A percentile compares a stretch with the other conserved stretches of the same genome.
phyloP scores from a whole-genome alignment of 2,888 invertebrate species.

The Pyrgus malvae region DNA sequence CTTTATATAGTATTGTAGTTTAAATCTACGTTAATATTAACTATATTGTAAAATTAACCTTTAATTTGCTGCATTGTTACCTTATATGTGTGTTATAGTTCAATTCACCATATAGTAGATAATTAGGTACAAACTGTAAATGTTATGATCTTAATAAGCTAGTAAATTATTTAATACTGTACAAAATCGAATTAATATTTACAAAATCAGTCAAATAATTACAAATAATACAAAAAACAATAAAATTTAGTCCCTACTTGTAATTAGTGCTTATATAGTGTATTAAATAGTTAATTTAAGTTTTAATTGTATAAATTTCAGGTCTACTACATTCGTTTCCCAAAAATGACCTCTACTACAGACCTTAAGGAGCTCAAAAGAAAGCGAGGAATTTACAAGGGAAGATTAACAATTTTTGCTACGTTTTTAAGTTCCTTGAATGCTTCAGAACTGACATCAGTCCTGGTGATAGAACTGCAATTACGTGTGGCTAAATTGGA shows the following conservation, averaged over 20 bases:
- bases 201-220: neutral
- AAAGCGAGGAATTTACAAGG: neutral
- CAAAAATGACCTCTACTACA: neutral
- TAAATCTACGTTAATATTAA: neutral
- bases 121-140: neutral
- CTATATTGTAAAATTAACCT: neutral
- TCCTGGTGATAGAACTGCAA: neutral
- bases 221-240: too few species aligned
- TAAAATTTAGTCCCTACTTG: too few species aligned
- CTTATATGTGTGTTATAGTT: neutral
- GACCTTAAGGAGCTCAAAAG: neutral
- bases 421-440: neutral
- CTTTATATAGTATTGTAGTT: neutral
- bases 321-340: slow-evolving; percentile 1
- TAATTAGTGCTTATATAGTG: too few species aligned
- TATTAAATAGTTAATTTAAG: neutral
- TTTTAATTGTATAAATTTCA: neutral
- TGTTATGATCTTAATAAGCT: neutral
- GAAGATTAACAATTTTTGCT: neutral
- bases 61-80: neutral
- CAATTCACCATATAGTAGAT: neutral
- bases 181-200: neutral
- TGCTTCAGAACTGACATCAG: neutral
- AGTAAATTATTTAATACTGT: neutral
- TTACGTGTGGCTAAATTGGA: slow-evolving; percentile 1